These are phyloP conservation scores for Bellardia pandia DNA, from an alignment of 2,888 invertebrate species.

Conservation along the genomic window DNA sequence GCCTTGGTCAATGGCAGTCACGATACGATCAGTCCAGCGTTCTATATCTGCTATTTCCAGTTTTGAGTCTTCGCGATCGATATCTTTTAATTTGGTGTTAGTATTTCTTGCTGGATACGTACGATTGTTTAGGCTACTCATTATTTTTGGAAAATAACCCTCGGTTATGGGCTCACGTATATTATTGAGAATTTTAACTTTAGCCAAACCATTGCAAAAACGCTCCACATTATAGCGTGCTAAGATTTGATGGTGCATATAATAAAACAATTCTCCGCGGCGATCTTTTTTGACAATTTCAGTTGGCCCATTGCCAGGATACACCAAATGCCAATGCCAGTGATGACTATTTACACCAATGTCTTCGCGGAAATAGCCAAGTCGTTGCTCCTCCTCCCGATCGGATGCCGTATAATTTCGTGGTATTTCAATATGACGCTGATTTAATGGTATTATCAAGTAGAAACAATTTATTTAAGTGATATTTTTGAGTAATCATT, in stretches of 20 bases:
- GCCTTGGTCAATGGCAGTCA: conserved; percentile 90
- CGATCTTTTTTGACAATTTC: conserved; percentile 89
- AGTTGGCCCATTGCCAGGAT: conserved; percentile 88
- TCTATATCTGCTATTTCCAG: conserved; percentile 87
- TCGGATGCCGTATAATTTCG: conserved; percentile 90
- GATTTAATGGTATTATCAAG: not conserved
- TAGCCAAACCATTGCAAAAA: conserved; percentile 88
- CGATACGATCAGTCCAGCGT: conserved; percentile 90
- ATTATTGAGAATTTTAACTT: conserved; percentile 88
- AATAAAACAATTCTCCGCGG: conserved; percentile 90
- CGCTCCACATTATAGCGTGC: conserved; percentile 91
- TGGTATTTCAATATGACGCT: conserved; percentile 87
- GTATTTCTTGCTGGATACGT: conserved; percentile 90
- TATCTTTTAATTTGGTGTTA: conserved; percentile 86
- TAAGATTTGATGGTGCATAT: conserved; percentile 88
- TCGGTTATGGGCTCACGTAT: conserved; percentile 89
- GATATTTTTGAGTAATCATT: not conserved
- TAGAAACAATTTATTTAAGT: not conserved
- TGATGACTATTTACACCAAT: conserved; percentile 94
- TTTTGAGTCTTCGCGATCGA: conserved; percentile 87
- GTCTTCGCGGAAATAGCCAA: conserved; percentile 94
- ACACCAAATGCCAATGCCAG: conserved; percentile 96
- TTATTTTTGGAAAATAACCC: conserved; percentile 93
- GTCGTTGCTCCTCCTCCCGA: conserved; percentile 90
- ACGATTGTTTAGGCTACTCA: conserved; percentile 88